Conservation (phyloP, 2,797 vertebrate genomes). For the Setipinna tenuifilis region DNA sequence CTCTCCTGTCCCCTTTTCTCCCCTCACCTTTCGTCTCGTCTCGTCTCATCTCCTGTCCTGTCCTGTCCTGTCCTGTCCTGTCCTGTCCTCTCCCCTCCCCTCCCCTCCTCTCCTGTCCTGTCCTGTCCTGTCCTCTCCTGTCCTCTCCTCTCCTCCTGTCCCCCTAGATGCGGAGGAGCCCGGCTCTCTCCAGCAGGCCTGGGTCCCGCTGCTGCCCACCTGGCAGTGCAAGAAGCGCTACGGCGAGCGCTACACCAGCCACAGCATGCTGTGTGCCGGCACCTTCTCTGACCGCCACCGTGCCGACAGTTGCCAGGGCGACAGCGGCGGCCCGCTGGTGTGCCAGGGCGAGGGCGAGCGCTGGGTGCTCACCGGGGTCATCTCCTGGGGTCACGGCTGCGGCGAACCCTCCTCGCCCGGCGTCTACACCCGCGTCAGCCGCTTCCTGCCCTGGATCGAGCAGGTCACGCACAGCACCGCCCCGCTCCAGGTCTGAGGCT, state of each 20-base stretch:
- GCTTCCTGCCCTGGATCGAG: slow-evolving; percentile 86
- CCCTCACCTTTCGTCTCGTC: too few relatives aligned
- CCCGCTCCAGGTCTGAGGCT: slow-evolving; percentile 55
- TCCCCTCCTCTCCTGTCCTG: too few relatives aligned
- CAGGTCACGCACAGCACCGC: slow-evolving; percentile 70
- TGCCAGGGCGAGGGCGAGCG: slow-evolving; percentile 80
- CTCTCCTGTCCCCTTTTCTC: too few relatives aligned
- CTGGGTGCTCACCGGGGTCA: slow-evolving; percentile 86
- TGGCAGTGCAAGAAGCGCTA: slow-evolving; percentile 86
- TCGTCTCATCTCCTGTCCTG: too few relatives aligned
- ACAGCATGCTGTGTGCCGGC: slow-evolving; percentile 88
- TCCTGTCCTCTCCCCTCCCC: too few relatives aligned
- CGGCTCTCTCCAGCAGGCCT: slow-evolving; percentile 79
- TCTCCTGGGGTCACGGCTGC: slow-evolving; percentile 87
- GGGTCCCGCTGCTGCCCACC: slow-evolving; percentile 85
- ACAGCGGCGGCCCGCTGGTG: slow-evolving; percentile 88
- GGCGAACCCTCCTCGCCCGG: slow-evolving; percentile 82
- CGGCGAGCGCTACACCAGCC: slow-evolving; percentile 84
- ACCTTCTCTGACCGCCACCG: slow-evolving; percentile 83
- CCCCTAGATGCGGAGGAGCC: slow-evolving; percentile 78
- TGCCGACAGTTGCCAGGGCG: slow-evolving; percentile 85
- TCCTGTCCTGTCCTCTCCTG: neutral
- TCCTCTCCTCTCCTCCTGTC: neutral
- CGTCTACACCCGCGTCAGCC: slow-evolving; percentile 88
- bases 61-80: too few relatives aligned